Percentiles rank a stretch among this genome's conserved stretches.
phyloP scores from a whole-genome alignment of 2,113 vertebrate genomes.

The Crotalus horridus region DNA sequence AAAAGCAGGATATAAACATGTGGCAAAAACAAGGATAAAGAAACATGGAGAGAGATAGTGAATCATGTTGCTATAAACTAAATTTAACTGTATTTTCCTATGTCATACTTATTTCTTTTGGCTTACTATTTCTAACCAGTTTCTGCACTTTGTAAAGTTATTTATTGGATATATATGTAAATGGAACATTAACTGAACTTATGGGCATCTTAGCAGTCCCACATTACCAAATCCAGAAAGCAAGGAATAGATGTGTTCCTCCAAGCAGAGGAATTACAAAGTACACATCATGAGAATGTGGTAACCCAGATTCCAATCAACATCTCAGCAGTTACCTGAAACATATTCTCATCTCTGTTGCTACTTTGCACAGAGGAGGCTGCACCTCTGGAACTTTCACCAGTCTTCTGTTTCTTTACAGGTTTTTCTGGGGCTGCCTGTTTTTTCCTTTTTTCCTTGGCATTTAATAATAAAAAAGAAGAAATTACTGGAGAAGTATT shows the following conservation, averaged over 20 bases:
- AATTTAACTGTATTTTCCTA: neutral
- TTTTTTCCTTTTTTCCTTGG: slow-evolving; percentile 91
- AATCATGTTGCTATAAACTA: neutral
- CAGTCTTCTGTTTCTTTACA: slow-evolving; percentile 88
- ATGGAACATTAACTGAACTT: neutral
- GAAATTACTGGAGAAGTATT: neutral
- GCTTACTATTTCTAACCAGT: neutral
- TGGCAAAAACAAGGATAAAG: neutral
- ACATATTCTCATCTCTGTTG: slow-evolving; percentile 88
- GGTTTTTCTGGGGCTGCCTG: slow-evolving; percentile 80
- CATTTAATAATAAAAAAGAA: slow-evolving; percentile 20
- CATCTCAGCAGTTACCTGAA: slow-evolving; percentile 78
- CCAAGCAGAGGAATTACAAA: neutral
- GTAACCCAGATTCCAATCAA: slow-evolving; percentile 9
- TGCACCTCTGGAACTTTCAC: slow-evolving; percentile 85
- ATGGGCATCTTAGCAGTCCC: neutral
- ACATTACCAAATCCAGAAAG: neutral
- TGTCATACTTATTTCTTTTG: neutral
- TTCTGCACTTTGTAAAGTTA: neutral
- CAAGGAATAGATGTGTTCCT: neutral
- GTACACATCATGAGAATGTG: neutral
- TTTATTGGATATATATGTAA: neutral
- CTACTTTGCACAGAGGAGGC: slow-evolving; percentile 82
- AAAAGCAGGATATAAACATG: neutral
- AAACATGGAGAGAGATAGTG: neutral